Evolutionary conservation across 2,888 invertebrate species (phyloP), one percentile per base, ranked within the genome.

Genomic region (Callosobruchus maculatus): DNA sequence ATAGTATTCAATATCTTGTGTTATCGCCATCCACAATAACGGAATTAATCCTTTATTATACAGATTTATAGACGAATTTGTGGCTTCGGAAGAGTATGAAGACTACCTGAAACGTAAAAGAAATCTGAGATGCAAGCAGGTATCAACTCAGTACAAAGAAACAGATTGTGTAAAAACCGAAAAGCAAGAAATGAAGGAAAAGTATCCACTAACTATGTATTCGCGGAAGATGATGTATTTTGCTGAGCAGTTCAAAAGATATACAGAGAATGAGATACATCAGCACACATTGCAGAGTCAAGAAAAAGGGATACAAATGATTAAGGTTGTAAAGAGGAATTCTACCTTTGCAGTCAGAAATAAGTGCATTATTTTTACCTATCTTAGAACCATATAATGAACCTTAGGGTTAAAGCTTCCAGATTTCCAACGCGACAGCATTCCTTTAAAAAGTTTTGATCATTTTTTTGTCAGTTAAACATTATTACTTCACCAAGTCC

Each of bases 31-130:
- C n/a, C n/a, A n/a, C n/a, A n/a, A n/a, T n/a, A n/a, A n/a, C n/a
- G n/a, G 2, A 7, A 26, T 26, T 7, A 26, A 4, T 4, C 26
- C 7, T 26, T 26, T 26, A 26, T 26, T 26, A 26, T 49, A 13
- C 49, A 49, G 49, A 22, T 81, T 80, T 74, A 76, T 81, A 21
- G 78, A 80, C 13, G 80, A 81, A 70, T 81, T 81, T 72, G 70
- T 81, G 2, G 70, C 67, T 20, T 80, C 81, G 0, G 71, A 78
- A 31, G 81, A 81, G 74, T 81, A 80, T 72, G 26, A 74, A n/a
- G 74, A 77, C 2, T 81, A 81, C 71, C 20, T 79, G 0, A 73
- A 74, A 22, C 73, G 70, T 13, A 81, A 81, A 71, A 74, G 67
- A 67, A 76, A 73, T 49, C 79, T 81, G 22, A 71, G 70, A 13